Percentiles rank a stretch among this genome's conserved stretches.
Conservation (phyloP, 2,888 invertebrate species). For the Machimus atricapillus region DNA sequence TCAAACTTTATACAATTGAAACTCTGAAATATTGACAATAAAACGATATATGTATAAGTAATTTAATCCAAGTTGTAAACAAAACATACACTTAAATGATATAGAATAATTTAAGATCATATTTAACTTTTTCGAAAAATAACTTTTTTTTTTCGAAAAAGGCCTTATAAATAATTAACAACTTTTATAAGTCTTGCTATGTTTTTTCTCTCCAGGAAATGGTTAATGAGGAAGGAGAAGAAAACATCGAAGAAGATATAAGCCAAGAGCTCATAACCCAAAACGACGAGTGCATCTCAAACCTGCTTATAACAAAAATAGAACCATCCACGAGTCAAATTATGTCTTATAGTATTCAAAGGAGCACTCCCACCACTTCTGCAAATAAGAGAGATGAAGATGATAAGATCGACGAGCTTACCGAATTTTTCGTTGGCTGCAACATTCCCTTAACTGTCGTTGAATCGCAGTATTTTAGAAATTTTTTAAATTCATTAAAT, state of each 20-base stretch:
- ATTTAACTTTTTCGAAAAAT: too few relatives aligned
- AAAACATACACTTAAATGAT: too few relatives aligned
- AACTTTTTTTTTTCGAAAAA: background rate
- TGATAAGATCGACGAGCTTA: background rate
- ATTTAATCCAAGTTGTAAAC: too few relatives aligned
- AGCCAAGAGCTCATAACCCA: background rate
- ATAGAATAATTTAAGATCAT: too few relatives aligned
- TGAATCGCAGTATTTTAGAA: background rate
- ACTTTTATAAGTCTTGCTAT: background rate
- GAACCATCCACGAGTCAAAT: background rate
- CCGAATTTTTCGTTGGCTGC: slow-evolving; percentile 1
- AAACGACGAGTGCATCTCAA: background rate
- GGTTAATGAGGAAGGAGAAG: background rate
- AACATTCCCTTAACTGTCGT: background rate
- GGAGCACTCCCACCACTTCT: background rate
- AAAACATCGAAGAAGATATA: background rate
- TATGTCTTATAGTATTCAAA: background rate
- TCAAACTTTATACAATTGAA: too few relatives aligned
- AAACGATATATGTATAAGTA: too few relatives aligned
- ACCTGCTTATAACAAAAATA: background rate
- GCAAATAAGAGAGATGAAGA: background rate
- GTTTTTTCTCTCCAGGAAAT: background rate
- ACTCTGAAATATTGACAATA: too few relatives aligned
- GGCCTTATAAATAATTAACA: background rate
- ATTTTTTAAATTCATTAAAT: background rate